Base-by-base conservation (phyloP, 30 jellyfish, hydroid and myxozoan genomes). In the Mastigias papua region DNA sequence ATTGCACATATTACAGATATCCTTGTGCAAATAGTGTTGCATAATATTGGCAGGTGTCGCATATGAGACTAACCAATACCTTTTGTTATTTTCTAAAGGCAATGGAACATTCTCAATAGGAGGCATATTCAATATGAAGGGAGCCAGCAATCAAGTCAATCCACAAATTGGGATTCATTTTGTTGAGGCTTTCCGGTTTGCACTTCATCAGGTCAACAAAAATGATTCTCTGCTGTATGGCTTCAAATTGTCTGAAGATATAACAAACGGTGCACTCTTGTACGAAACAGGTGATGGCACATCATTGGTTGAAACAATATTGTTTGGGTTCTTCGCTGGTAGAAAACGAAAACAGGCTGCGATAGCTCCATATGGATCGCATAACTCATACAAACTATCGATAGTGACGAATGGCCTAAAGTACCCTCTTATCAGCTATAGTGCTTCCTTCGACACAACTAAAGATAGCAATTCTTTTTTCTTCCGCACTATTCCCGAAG, bases 401-500 rank as follows among this genome's bases (percentile, higher is more conserved):
- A 65, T 92, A 6, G 60, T 92, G 1, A 67, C 96, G 2, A 67
- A 77, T 76, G 77, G 94, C 65, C 76, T 92, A 25, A 28, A 74
- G 27, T 74, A 63, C 49, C 86, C 94, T 21, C 54, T 86, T 2
- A 83, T 94, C 42, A 94, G 97, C 74, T 94, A 89, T 76, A 73
- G 89, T 23, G 99, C 97, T 9, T 48, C 91, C 20, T 93, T 80
- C 61, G 96, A 79, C 27, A 42, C 26, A 19, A 26, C 66, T 0
- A 73, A 66, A n/a, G 46, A 54, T 30, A 32, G 42, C 74, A 42
- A 70, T 32, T 25, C 68, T 13, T 20, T 35, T 11, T 68, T 57
- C 61, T 87, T 90, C 78, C 91, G 99, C 64, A 95, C 99, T 13
- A 96, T 90, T 10, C 96, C 99, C 0, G 86, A 97, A 32, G 97